Evolutionary conservation across 1,140 invertebrate species (phyloP).

Genomic region (Eumaeus atala): DNA sequence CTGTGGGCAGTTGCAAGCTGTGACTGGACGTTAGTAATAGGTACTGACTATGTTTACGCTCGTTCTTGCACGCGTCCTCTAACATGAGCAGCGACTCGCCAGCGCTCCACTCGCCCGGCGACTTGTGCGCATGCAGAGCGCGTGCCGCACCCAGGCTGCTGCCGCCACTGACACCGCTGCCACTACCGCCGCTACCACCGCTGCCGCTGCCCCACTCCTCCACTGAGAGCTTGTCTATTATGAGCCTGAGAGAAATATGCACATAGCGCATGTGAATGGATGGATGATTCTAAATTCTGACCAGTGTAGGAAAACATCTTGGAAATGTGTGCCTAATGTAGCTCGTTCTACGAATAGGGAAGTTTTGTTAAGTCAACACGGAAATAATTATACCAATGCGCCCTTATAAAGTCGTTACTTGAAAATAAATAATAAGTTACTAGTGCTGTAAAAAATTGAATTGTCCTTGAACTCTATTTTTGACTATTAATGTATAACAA

Average conservation of each 20-base stretch:
- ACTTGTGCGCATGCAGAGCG: conserved; percentile 57
- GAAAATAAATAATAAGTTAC: too few species aligned
- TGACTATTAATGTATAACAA: too few species aligned
- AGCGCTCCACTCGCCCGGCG: conserved; percentile 62
- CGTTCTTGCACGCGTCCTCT: conserved; percentile 65
- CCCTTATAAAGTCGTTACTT: too few species aligned
- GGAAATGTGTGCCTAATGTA: too few species aligned
- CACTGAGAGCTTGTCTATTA: conserved; percentile 68
- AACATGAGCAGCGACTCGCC: conserved; percentile 66
- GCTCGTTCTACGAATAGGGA: too few species aligned
- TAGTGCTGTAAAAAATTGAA: too few species aligned
- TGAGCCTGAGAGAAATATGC: conserved; percentile 39
- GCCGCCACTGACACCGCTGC: conserved; percentile 11
- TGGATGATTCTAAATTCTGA: too few species aligned
- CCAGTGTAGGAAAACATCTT: too few species aligned
- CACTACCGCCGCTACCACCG: conserved; percentile 19
- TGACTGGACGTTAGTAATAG: background rate
- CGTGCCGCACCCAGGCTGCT: conserved; percentile 26
- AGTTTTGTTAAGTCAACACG: too few species aligned
- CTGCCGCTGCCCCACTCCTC: conserved; percentile 55
- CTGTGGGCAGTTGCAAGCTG: too few species aligned
- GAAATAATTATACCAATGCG: too few species aligned
- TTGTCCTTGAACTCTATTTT: too few species aligned
- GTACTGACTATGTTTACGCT: conserved; percentile 55
- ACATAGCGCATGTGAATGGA: background rate